Conservation (phyloP, 2,797 vertebrate genomes). For the Nannoperca obscura region DNA sequence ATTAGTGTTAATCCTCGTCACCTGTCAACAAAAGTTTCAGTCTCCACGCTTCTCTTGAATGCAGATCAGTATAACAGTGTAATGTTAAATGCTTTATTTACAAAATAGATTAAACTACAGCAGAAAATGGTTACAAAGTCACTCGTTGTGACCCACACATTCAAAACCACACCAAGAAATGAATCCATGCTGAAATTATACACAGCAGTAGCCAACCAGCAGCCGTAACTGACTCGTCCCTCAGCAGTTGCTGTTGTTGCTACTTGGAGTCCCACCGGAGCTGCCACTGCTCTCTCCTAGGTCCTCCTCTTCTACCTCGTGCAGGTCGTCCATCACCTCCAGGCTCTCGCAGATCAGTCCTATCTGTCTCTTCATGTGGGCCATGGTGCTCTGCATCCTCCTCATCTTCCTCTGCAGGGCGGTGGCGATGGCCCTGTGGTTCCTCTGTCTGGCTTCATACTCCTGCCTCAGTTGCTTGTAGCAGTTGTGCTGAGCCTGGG, state of each 20-base stretch:
- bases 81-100: conserved; percentile 67
- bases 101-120: conserved; percentile 55
- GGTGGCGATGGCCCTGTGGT: conserved; percentile 77
- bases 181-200: conserved; percentile 51
- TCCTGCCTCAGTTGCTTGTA: conserved; percentile 84
- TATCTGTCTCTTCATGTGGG: conserved; percentile 85
- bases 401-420: conserved; percentile 84
- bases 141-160: conserved; percentile 46
- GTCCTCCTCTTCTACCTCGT: conserved; percentile 79
- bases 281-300: conserved; percentile 68
- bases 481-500: conserved; percentile 85
- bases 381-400: conserved; percentile 85
- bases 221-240: conserved; percentile 12
- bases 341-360: conserved; percentile 85
- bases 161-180: conserved; percentile 58
- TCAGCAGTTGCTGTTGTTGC: conserved; percentile 70
- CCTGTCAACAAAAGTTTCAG: neutral
- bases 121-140: conserved; percentile 40
- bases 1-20: neutral
- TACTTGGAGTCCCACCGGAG: conserved; percentile 55
- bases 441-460: conserved; percentile 79
- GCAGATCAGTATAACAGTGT: neutral
- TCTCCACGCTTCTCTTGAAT: neutral
- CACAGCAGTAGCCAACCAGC: conserved; percentile 41
- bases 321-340: conserved; percentile 80